Conservation (phyloP, 2,113 vertebrate species). For the Gallinago jamesoni region DNA sequence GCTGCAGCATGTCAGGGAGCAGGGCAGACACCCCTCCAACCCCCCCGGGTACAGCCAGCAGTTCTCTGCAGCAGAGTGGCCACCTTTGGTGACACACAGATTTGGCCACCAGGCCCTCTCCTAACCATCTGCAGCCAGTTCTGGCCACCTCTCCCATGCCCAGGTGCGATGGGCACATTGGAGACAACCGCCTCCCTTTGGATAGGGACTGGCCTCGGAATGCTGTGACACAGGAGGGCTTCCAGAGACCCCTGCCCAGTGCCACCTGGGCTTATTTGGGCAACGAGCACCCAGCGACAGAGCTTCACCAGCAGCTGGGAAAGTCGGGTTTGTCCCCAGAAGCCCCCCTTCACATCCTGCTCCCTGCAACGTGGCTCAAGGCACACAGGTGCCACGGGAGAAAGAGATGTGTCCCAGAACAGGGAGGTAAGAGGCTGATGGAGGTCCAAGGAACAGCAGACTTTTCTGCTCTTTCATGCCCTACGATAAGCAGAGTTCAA, state of each 20-base stretch:
- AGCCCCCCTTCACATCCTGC: background rate
- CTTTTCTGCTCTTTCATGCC: background rate
- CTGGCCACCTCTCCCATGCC: background rate
- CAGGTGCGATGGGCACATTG: rapidly evolving
- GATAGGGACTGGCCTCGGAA: background rate
- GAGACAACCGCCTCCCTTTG: background rate
- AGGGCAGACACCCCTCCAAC: background rate
- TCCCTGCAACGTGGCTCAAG: background rate
- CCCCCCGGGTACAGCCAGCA: background rate
- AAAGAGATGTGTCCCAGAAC: rapidly evolving
- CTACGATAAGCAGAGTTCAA: background rate
- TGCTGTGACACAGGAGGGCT: rapidly evolving
- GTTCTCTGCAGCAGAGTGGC: rapidly evolving
- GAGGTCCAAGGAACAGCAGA: background rate
- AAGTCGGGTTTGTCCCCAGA: background rate
- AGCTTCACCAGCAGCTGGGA: background rate
- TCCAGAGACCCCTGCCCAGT: rapidly evolving
- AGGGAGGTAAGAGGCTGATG: background rate
- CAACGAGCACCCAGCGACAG: background rate
- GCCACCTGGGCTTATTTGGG: background rate
- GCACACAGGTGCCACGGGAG: background rate
- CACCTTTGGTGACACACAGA: background rate
- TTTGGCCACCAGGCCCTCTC: background rate
- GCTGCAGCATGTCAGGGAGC: background rate
- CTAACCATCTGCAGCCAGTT: background rate